phyloP scores from a whole-genome alignment of 2,797 vertebrate genomes.

The Columba guinea region DNA sequence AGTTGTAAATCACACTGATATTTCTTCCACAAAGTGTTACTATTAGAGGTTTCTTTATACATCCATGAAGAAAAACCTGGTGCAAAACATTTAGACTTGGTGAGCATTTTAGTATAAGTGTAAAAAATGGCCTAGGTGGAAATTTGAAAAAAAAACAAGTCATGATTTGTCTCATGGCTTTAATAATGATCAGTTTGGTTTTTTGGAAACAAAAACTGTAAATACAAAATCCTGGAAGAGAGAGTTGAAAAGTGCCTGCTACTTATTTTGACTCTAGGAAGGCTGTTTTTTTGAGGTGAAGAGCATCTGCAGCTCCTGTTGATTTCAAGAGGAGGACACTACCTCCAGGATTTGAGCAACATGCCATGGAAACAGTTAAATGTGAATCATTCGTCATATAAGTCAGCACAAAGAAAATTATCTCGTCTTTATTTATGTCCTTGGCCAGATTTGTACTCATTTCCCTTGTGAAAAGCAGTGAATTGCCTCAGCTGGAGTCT shows the following conservation, averaged over 20 bases:
- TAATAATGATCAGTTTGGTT: background rate
- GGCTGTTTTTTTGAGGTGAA: background rate
- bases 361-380: background rate
- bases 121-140: background rate
- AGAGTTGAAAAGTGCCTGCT: background rate
- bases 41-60: background rate
- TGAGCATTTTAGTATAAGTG: background rate
- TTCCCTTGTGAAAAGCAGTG: constrained; percentile 39
- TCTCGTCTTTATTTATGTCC: constrained; percentile 40
- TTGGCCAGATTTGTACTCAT: constrained; percentile 33
- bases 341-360: background rate
- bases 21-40: background rate
- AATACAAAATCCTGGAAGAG: background rate
- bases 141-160: background rate
- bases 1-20: background rate
- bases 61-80: background rate
- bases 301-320: background rate
- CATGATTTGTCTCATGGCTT: background rate
- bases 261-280: background rate
- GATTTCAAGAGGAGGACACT: background rate
- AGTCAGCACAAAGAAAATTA: constrained; percentile 26
- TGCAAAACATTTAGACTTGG: background rate
- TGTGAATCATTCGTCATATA: background rate
- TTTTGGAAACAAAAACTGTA: background rate
- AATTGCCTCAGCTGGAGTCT: constrained; percentile 10